These are phyloP conservation scores for Glandiceps talaboti DNA, from an alignment of 53 echinoderm and acorn worm genomes.

Conservation along the genomic window DNA sequence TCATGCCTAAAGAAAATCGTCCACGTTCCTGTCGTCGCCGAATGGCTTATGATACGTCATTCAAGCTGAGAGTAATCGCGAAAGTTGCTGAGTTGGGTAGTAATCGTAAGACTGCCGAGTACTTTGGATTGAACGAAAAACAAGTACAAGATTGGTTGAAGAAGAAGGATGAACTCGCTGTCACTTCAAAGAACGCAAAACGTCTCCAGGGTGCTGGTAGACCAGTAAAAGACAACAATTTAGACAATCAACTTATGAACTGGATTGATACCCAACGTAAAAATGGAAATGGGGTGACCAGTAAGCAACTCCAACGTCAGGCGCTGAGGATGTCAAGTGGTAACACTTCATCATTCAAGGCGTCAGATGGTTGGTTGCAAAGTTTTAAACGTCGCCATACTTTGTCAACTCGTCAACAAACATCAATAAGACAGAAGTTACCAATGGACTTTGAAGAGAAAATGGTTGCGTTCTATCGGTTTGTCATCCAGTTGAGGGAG, in stretches of 20 bases:
- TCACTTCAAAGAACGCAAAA: background rate
- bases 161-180: background rate
- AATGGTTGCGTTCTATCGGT: background rate
- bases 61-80: background rate
- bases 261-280: background rate
- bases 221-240: background rate
- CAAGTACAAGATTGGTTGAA: background rate
- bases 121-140: background rate
- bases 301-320: background rate
- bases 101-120: background rate
- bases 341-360: background rate
- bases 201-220: background rate
- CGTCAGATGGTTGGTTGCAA: background rate
- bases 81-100: background rate
- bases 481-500: background rate
- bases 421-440: background rate
- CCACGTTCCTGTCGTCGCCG: too few species aligned
- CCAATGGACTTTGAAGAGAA: background rate
- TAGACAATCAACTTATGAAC: background rate
- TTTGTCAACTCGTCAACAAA: background rate
- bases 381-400: background rate
- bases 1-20: too few species aligned
- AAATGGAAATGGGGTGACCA: background rate
- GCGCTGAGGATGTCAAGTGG: background rate
- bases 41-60: background rate